Evolutionary conservation across 1,140 invertebrate genomes (phyloP).

Genomic region (Zaprionus inermis): DNA sequence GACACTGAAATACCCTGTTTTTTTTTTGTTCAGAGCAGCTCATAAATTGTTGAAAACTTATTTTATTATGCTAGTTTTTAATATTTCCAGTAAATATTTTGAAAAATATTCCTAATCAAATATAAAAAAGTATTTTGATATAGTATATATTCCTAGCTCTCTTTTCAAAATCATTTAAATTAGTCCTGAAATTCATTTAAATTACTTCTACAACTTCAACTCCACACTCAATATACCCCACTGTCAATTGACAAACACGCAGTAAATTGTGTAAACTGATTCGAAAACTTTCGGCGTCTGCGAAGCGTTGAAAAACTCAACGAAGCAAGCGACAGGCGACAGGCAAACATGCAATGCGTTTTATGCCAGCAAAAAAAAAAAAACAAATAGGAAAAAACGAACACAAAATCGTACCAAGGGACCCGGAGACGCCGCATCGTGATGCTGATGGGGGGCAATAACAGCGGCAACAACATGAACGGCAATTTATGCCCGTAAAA

Average conservation of each 20-base stretch:
- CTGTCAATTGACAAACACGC: neutral
- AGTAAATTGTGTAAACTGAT: constrained; percentile 10
- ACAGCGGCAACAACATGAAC: neutral
- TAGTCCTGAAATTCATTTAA: too few species aligned
- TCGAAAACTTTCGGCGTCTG: constrained; percentile 34
- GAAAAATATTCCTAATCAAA: too few species aligned
- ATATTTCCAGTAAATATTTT: too few species aligned
- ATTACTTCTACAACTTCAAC: neutral
- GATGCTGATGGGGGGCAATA: neutral
- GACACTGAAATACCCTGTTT: constrained; percentile 2
- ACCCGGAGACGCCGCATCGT: neutral
- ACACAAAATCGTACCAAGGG: constrained; percentile 22
- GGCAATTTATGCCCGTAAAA: constrained; percentile 43
- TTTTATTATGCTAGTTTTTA: too few species aligned
- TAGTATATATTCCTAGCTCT: neutral
- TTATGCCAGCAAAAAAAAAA: constrained; percentile 27
- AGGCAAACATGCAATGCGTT: constrained; percentile 70
- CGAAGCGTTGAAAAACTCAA: constrained; percentile 47
- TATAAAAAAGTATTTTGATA: too few species aligned
- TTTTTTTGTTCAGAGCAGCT: neutral
- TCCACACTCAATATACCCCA: neutral
- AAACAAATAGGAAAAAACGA: neutral
- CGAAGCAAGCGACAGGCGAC: constrained; percentile 69
- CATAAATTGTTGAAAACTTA: neutral
- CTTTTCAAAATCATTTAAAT: too few species aligned